Conservation (phyloP, 92 coral and sea anemone genomes). For the Porites divaricata region DNA sequence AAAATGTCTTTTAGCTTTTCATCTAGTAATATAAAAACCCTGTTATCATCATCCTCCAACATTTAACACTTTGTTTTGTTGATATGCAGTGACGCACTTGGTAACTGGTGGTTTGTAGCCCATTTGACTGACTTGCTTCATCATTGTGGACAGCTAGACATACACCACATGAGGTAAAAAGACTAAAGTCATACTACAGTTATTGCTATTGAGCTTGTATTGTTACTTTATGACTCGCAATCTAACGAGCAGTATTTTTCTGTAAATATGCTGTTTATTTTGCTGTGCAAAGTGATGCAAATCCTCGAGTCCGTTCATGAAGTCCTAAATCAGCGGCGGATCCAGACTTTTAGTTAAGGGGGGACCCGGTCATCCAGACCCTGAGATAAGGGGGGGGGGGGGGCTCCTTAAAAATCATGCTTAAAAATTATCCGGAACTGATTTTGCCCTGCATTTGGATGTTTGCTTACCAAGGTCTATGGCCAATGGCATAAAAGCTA, state of each 20-base stretch:
- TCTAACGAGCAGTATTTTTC: not conserved
- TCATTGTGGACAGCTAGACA: slow-evolving; percentile 92
- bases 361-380: too few species aligned
- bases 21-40: too few species aligned
- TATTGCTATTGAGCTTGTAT: not conserved
- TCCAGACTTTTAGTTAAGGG: too few species aligned
- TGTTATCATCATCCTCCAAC: not conserved
- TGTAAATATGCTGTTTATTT: not conserved
- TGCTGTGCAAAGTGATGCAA: not conserved
- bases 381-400: too few species aligned
- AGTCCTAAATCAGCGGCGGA: not conserved
- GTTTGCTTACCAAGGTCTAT: too few species aligned
- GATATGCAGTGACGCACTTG: slow-evolving; percentile 81
- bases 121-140: slow-evolving; percentile 93
- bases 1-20: too few species aligned
- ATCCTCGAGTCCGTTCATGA: not conserved
- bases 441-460: too few species aligned
- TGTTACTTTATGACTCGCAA: not conserved
- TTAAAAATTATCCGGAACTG: too few species aligned
- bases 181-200: not conserved
- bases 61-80: not conserved
- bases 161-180: slow-evolving; percentile 75
- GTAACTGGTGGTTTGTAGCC: slow-evolving; percentile 99
- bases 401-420: too few species aligned
- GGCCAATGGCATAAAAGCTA: too few species aligned